Evolutionary conservation across 2,888 invertebrate species (phyloP), one percentile per base, ranked within the genome.

Genomic region (Zonitis immaculata): DNA sequence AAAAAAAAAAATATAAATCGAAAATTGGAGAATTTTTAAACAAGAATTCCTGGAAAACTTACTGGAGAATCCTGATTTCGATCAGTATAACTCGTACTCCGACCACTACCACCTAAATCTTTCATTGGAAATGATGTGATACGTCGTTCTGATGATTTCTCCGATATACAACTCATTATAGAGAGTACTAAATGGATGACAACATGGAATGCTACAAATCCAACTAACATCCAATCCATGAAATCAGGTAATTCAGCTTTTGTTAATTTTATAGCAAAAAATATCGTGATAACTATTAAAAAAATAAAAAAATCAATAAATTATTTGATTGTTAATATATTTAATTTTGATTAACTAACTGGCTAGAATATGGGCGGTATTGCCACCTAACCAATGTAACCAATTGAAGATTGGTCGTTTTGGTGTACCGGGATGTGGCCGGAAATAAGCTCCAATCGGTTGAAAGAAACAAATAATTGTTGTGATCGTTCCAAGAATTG

Each of bases 221-320:
- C 90, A 3, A 91, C 91, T 60, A 97, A 76, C 55, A 96, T 86
- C 85, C 88, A 95, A 61, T 91, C 88, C 68, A 88, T 84, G 88
- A 91, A 92, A 49, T 85, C 79, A 0, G 95, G 94, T 42, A 95
- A 78, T 68, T 91, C 88, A 4, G 94, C 91, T 76, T 94, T 92
- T 61, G 83, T 82, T 58, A 96, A 79, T 68, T 87, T 86, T 20
- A 92, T 88, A 35, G 96, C 92, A 70, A 95, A 88, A 83, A 96
- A 96, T 67, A 97, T 90, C 47, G 94, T 89, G 11, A 93, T 87
- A 76, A 96, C 95, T 95, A 80, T 8, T n/a, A n/a, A n/a, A n/a
- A n/a, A n/a, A n/a, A n/a, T n/a, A n/a, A n/a, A n/a, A n/a, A n/a
- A n/a, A n/a, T n/a, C n/a, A n/a, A n/a, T n/a, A n/a, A n/a, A n/a